phyloP scores from a whole-genome alignment of 37 sponge, comb jelly and placozoan genomes.

The Chondrilla cf. caribensis region DNA sequence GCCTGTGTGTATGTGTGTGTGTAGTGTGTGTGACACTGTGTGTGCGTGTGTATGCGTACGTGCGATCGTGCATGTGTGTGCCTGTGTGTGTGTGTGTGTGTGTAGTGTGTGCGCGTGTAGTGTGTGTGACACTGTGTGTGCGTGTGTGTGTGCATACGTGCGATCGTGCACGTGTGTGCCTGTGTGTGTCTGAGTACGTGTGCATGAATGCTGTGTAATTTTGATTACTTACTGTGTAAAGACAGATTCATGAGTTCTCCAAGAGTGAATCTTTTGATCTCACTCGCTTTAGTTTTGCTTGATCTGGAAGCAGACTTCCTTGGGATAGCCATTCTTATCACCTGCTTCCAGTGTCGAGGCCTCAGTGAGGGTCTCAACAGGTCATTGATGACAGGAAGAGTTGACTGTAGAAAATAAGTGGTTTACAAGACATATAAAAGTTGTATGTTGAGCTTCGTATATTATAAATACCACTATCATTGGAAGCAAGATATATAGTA shows the following conservation, averaged over 20 bases:
- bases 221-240: neutral
- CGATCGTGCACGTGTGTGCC: no score
- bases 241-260: neutral
- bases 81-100: neutral
- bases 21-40: neutral
- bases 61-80: neutral
- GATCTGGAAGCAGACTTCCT: neutral
- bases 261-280: slow-evolving; percentile 2
- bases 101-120: neutral
- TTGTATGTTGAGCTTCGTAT: no score
- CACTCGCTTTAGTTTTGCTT: neutral
- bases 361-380: slow-evolving; percentile 66
- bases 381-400: slow-evolving; percentile 54
- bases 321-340: slow-evolving; percentile 34
- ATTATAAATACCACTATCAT: no score
- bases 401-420: neutral
- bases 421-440: neutral
- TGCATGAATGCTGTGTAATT: neutral
- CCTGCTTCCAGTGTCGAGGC: slow-evolving; percentile 97
- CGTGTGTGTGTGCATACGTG: neutral
- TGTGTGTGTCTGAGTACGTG: neutral
- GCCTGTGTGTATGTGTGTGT: neutral
- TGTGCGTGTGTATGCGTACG: neutral
- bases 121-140: neutral
- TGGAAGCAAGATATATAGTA: no score